A percentile compares a stretch with the other conserved stretches of the same genome.
phyloP scores from a whole-genome alignment of 2,888 invertebrate genomes.

The Nudaria mundana region DNA sequence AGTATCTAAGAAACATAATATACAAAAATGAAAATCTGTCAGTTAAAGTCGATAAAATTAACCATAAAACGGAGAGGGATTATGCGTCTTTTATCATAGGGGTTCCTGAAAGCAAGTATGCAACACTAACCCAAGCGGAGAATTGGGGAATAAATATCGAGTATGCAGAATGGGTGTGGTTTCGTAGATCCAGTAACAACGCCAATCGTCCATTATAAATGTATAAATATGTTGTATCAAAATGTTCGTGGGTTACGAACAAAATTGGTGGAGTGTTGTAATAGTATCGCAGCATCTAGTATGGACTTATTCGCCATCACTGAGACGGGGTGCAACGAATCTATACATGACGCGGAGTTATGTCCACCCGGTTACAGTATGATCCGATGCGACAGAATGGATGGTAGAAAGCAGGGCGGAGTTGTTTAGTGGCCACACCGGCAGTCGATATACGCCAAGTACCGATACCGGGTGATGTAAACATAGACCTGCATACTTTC shows the following conservation, averaged over 20 bases:
- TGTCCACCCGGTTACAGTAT: neutral
- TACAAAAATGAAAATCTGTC: neutral
- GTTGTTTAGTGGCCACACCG: slow-evolving; percentile 12
- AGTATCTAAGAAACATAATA: slow-evolving; percentile 1
- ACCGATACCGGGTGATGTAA: slow-evolving; percentile 1
- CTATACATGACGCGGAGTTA: slow-evolving; percentile 2
- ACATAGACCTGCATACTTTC: slow-evolving; percentile 4
- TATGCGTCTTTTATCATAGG: too few relatives aligned
- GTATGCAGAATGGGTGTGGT: slow-evolving; percentile 3
- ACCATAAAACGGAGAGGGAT: slow-evolving; percentile 1
- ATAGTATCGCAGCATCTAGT: neutral
- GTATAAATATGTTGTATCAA: neutral
- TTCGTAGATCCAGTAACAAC: neutral
- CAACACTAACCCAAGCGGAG: neutral
- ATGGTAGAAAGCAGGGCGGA: neutral
- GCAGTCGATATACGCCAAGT: slow-evolving; percentile 1
- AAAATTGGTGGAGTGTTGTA: slow-evolving; percentile 1
- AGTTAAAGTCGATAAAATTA: neutral
- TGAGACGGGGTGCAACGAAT: neutral
- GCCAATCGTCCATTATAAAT: neutral
- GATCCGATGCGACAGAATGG: slow-evolving; percentile 1
- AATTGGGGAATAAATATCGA: slow-evolving; percentile 1
- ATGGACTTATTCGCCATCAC: slow-evolving; percentile 1
- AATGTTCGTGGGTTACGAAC: slow-evolving; percentile 2
- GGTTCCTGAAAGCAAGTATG: slow-evolving; percentile 1